Evolutionary conservation across 1,140 invertebrate genomes (phyloP), one percentile per base, ranked within the genome.

Genomic region (Neodiprion fabricii): DNA sequence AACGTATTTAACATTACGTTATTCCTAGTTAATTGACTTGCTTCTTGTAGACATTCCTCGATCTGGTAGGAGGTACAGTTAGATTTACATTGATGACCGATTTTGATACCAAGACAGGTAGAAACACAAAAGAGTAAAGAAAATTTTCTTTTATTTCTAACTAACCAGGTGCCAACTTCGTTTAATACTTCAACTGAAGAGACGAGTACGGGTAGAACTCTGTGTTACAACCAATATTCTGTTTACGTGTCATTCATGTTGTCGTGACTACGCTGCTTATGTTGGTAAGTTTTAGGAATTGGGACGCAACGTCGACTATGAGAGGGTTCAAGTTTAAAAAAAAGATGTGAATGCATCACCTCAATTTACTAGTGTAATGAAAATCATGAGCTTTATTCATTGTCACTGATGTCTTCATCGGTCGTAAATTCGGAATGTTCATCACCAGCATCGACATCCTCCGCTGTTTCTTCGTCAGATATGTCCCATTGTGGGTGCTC

Each of bases 401-500:
- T 89, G 74, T 91, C 90, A 81, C 91, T 91, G 76, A 93, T 89
- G 83, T 93, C 92, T 81, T 93, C 92, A 79, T 93, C 92, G 61
- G 92, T 93, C n/a, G 92, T 92, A 82, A 91, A 93, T 81, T 93
- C 92, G 78, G 92, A 93, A 87, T 92, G 90, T 83, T 92, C 90
- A 76, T 90, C 91, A 76, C 91, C 91, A 75, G 91, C 91, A 75
- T 93, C 90, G 17, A 93, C 91, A 77, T 94, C 93, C 73, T 93
- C 92, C 61, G 97, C 96, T 72, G 96, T 95, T 84, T 98, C 97
- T 74, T 97, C 96, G 82, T 98, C 96, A 70, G 95, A 96, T 79
- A 97, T 95, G 78, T 98, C 96, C 97, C 97, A 99, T 88, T 98
- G 97, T 11, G 97, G 96, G 90, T 98, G 96, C 82, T 97, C 96